These are phyloP conservation scores for Thermophis baileyi DNA, from an alignment of 2,113 vertebrate species.

Conservation along the genomic window DNA sequence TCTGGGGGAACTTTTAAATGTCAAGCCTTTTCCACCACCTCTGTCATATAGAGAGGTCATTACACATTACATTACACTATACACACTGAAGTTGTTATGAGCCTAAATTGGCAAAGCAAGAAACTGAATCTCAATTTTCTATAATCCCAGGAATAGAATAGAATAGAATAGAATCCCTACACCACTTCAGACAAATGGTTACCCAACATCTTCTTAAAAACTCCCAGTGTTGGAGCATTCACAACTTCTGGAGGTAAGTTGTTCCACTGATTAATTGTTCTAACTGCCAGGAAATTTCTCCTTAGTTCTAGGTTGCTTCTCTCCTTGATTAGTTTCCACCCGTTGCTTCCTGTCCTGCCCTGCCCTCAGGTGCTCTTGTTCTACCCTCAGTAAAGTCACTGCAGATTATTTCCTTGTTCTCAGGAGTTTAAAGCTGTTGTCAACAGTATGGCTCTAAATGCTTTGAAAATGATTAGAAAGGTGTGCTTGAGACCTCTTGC, in stretches of 20 bases:
- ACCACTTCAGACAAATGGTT: no score
- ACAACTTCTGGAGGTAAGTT: no score
- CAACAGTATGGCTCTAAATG: neutral
- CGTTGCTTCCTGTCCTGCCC: no score
- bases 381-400: neutral
- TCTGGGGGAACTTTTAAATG: constrained; percentile 26
- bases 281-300: no score
- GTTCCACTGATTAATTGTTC: no score
- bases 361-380: no score
- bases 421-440: neutral
- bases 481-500: neutral
- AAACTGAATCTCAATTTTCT: neutral
- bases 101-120: constrained; percentile 21
- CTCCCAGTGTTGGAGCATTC: no score
- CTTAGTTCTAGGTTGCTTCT: no score
- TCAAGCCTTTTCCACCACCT: neutral
- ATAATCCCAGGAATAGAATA: neutral
- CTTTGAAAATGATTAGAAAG: neutral
- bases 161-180: no score
- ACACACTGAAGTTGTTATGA: constrained; percentile 3
- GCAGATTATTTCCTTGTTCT: neutral
- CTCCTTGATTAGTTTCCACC: no score
- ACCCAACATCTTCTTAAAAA: no score
- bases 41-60: neutral
- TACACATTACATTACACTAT: constrained; percentile 17